Conservation (phyloP, 2,888 invertebrate genomes). For the Zonitis immaculata region DNA sequence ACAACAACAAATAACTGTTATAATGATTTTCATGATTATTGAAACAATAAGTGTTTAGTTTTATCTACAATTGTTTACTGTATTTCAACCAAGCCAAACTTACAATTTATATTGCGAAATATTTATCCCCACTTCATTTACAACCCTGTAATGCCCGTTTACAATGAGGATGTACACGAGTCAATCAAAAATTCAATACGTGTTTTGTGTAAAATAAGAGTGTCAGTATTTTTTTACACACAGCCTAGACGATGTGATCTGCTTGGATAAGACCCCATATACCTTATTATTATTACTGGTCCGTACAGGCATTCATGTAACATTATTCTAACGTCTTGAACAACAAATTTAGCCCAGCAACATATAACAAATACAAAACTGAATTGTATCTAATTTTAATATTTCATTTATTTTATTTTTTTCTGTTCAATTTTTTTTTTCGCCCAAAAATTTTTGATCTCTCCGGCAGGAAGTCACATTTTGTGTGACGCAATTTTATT, state of each 20-base stretch:
- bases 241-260: constrained; percentile 40
- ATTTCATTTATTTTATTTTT: too few relatives aligned
- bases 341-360: neutral
- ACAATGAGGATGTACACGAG: constrained; percentile 35
- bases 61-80: constrained; percentile 11
- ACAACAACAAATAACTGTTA: neutral
- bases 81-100: constrained; percentile 13
- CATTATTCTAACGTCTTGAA: constrained; percentile 13
- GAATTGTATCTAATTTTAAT: too few relatives aligned
- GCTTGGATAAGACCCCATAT: constrained; percentile 35
- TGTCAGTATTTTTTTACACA: constrained; percentile 44
- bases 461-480: neutral
- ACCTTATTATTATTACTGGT: constrained; percentile 35
- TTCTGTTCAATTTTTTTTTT: too few relatives aligned
- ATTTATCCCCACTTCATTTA: constrained; percentile 30
- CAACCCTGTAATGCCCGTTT: constrained; percentile 32
- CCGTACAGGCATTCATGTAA: constrained; percentile 30
- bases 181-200: constrained; percentile 40
- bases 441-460: neutral
- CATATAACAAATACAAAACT: too few relatives aligned
- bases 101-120: constrained; percentile 36
- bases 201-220: constrained; percentile 42
- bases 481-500: neutral
- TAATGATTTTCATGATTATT: neutral
- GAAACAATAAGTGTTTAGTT: neutral